Base-by-base conservation (phyloP, 1,140 invertebrate species). In the Drosophila parvula region DNA sequence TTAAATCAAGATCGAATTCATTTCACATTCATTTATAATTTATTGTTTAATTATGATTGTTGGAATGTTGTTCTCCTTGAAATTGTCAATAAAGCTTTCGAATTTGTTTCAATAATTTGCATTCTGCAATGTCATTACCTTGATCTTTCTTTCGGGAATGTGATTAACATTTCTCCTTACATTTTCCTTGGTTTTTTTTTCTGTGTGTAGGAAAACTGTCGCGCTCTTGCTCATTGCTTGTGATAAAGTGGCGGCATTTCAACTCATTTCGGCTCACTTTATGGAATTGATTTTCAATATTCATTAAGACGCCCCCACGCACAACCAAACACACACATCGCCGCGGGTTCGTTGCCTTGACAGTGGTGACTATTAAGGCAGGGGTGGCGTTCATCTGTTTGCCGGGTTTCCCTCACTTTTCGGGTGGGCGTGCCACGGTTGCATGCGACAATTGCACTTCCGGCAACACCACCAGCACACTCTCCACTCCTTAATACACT, bases 371-470 rank as follows among this genome's bases (percentile, higher is more conserved):
- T n/a, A 47, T 34, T 56, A 11, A 57, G 41, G 28, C 22, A 51
- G 51, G 53, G 74, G 64, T 62, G 51, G 16, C 16, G 16, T 41
- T 63, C 53, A 63, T 63, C 38, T 76, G 57, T 41, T 18, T 62
- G 57, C 48, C 51, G 36, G 48, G 48, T 40, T 69, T 55, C 61
- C 62, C 36, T 67, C 30, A 41, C 11, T 56, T 67, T 62, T 68
- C 40, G 36, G 74, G 78, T 80, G 84, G 84, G 84, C 78, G 84
- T 81, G 59, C 48, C 61, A 32, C n/a, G 27, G 47, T 47, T 63
- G 63, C 67, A 80, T 83, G 84, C 64, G 84, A 89, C 84, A 89
- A 89, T 89, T 89, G 78, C 81, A 84, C 79, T 90, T 89, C 84
- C 85, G 84, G 85, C 78, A 74, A 69, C 69, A 74, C 40, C 67